Evolutionary conservation across 1,140 invertebrate species (phyloP).

Genomic region (Drosophila quadrilineata): DNA sequence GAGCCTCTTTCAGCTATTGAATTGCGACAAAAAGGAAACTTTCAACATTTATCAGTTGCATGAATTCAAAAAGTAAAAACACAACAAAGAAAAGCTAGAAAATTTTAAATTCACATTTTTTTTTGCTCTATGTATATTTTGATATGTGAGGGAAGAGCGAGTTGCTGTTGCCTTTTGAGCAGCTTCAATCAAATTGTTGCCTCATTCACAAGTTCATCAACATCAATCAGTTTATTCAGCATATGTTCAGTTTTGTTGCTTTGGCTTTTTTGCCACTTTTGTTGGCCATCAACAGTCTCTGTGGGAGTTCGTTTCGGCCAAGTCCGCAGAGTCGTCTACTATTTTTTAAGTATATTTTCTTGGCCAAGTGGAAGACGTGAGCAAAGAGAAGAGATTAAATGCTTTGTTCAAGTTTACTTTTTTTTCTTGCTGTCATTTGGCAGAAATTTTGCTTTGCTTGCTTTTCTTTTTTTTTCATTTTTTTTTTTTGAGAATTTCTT

Average conservation of each 20-base stretch:
- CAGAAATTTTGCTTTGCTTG: no score
- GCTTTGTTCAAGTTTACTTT: constrained; percentile 39
- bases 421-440: constrained; percentile 23
- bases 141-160: no score
- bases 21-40: constrained; percentile 25
- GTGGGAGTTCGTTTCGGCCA: no score
- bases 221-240: constrained; percentile 28
- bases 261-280: not conserved
- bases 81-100: no score
- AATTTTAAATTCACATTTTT: no score
- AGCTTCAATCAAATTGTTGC: not conserved
- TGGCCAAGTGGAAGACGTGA: constrained; percentile 16
- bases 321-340: no score
- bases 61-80: no score
- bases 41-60: constrained; percentile 19
- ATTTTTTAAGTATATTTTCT: no score
- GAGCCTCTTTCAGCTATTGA: constrained; percentile 26
- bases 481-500: constrained; percentile 3
- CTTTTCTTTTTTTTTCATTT: constrained; percentile 2
- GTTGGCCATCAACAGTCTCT: no score
- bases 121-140: no score
- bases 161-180: not conserved
- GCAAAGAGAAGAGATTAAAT: constrained; percentile 36
- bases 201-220: constrained; percentile 2
- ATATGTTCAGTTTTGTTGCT: not conserved